Base-by-base conservation (phyloP, 1,140 invertebrate genomes). In the Polyergus mexicanus region DNA sequence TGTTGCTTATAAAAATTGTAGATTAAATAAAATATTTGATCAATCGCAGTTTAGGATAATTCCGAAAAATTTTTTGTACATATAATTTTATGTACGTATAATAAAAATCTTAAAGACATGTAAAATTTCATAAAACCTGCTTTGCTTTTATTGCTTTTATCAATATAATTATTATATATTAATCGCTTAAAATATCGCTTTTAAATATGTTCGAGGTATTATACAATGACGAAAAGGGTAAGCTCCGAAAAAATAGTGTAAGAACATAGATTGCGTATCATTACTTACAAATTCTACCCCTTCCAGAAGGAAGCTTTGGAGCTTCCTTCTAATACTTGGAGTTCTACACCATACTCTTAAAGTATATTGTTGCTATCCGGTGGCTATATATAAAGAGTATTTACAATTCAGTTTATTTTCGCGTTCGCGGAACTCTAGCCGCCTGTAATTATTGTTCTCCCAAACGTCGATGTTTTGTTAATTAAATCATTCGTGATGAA, bases 351-450 rank as follows among this genome's bases (percentile, higher is more conserved):
- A 51, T 28, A 74, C 38, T n/a, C 28, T 74, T 56, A 8, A 60
- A 72, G 28, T 54, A 54, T 60, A 74, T 83, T 60, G 78, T 74
- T 60, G 41, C 62, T 13, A 11, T 83, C 72, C 41, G 22, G 28
- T 60, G 25, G 28, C 54, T 81, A n/a, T n/a, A n/a, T n/a, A n/a
- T n/a, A 72, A 81, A 35, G 78, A 60, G n/a, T 62, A 62, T 74
- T 83, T 72, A 83, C 68, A 72, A 72, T 60, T 32, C 38, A 25
- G 35, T 13, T 22, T 11, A 65, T 69, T 80, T 35, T 35, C 41
- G 19, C 38, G 44, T 47, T 60, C 11, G 11, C 13, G 16, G 13
- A 58, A 58, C 11, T 81, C 22, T 22, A 44, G 4, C 7, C 25
- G 58, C 11, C 19, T 72, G 10, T 60, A 72, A 72, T 63, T 83